Base-by-base conservation (phyloP, 2,797 vertebrate genomes). In the Syngnathus rostellatus region DNA sequence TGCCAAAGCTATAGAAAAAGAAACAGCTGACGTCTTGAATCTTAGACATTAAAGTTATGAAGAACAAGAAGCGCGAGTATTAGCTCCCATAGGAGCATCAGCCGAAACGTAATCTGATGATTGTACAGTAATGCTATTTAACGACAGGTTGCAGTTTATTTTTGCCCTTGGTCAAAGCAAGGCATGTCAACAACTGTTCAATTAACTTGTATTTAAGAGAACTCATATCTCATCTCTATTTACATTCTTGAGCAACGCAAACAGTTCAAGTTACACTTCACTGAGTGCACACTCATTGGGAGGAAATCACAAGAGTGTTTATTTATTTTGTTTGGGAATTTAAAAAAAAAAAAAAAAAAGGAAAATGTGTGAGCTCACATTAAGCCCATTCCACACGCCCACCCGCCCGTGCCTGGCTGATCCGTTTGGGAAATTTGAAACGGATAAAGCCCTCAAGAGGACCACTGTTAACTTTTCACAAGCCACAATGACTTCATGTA, bases 281-380 rank as follows among this genome's bases (percentile, higher is more conserved):
- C 48, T 67, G 65, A 71, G 55, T 72, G 73, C 54, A 21, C 59
- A 55, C 63, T 66, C n/a, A 5, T 7, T 6, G n/a, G 70, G 63
- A 79, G 81, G 75, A 86, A 85, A 81, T 84, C 62, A 67, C 64
- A 17, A 0, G 37, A 40, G 55, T 66, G 71, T 83, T 82, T 83
- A 83, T 86, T 83, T 85, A 77, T 87, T 85, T 83, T 81, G 10
- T 75, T 3, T 48, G 38, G 45, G 38, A 66, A 67, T 62, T 61
- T 14, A 23, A 43, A 62, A 58, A 31, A 23, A 23, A 23, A 43
- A 62, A 58, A 31, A 23, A 23, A 77, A 63, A 65, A 67, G 73
- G 79, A 86, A 80, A 81, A 73, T 82, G 78, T 73, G 38, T 77
- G 40, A 66, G 66, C 65, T 59, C 69, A 70, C 69, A 23, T 69